phyloP scores from a whole-genome alignment of 1,140 invertebrate species.

The Saxidomus purpurata region DNA sequence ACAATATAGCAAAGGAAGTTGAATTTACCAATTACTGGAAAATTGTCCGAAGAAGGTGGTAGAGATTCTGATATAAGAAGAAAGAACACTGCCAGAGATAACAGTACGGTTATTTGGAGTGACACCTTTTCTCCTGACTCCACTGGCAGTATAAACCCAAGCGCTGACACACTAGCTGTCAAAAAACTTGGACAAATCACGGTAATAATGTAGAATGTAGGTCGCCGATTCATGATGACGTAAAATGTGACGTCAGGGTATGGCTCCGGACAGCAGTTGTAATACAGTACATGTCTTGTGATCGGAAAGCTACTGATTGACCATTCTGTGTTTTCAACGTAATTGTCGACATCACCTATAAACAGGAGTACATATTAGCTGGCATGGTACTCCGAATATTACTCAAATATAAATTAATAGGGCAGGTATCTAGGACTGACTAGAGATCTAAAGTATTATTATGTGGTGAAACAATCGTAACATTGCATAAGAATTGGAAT shows the following conservation, averaged over 20 bases:
- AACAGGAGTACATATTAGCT: too few relatives aligned
- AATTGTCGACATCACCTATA: slow-evolving; percentile 84
- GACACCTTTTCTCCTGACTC: slow-evolving; percentile 89
- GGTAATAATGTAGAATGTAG: slow-evolving; percentile 97
- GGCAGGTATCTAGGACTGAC: too few relatives aligned
- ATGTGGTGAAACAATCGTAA: too few relatives aligned
- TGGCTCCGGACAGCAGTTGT: slow-evolving; percentile 89
- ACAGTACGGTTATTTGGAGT: slow-evolving; percentile 84
- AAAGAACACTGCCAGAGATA: slow-evolving; percentile 86
- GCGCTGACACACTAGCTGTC: slow-evolving; percentile 93
- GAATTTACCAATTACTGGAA: slow-evolving; percentile 83
- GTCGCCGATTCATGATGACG: slow-evolving; percentile 90
- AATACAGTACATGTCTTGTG: slow-evolving; percentile 89
- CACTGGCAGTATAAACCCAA: slow-evolving; percentile 95
- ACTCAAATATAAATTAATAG: too few relatives aligned
- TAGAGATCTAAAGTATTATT: too few relatives aligned
- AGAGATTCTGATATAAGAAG: slow-evolving; percentile 85
- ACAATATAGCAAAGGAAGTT: too few relatives aligned
- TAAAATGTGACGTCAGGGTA: slow-evolving; percentile 84
- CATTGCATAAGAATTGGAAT: too few relatives aligned
- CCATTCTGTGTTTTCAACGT: slow-evolving; percentile 87
- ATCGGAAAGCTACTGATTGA: slow-evolving; percentile 86
- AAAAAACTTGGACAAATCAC: slow-evolving; percentile 93
- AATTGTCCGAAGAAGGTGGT: slow-evolving; percentile 84
- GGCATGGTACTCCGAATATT: too few relatives aligned